phyloP scores from a whole-genome alignment of 2,797 vertebrate species.

The Dendrocincla tyrannina region DNA sequence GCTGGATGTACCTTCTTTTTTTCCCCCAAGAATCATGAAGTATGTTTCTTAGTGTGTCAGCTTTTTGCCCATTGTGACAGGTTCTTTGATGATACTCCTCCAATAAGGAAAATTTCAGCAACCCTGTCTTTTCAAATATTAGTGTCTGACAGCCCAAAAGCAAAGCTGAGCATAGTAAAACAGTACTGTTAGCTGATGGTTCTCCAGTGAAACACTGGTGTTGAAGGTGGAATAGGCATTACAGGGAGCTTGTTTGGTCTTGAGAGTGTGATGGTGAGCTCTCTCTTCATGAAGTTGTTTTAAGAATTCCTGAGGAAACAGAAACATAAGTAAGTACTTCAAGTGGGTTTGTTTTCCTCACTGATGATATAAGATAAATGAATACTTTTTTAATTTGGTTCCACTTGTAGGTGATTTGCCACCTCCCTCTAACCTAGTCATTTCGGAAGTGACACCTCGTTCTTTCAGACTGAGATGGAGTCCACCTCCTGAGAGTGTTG shows the following conservation, averaged over 20 bases:
- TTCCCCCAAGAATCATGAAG: not conserved
- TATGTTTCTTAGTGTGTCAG: not conserved
- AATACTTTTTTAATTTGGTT: conserved; percentile 17
- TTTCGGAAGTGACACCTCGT: conserved; percentile 87
- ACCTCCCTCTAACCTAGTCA: conserved; percentile 85
- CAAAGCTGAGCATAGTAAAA: not conserved
- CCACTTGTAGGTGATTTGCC: conserved; percentile 70
- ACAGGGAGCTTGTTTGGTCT: not conserved
- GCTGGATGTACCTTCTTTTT: not conserved
- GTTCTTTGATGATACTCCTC: not conserved
- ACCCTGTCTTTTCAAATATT: not conserved
- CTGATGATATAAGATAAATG: not conserved
- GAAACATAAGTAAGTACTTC: not conserved
- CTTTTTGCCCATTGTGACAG: not conserved
- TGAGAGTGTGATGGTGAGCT: not conserved
- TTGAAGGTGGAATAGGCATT: not conserved
- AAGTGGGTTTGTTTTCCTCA: rapidly evolving
- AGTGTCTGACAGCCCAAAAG: not conserved
- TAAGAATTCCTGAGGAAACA: not conserved
- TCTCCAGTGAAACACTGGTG: not conserved
- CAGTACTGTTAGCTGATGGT: not conserved
- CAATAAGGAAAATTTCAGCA: not conserved
- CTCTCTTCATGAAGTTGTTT: not conserved
- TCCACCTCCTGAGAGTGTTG: conserved; percentile 83
- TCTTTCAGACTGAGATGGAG: conserved; percentile 92